These are phyloP conservation scores for Premnoplex brunnescens DNA, from an alignment of 2,797 vertebrate genomes.

Conservation along the genomic window DNA sequence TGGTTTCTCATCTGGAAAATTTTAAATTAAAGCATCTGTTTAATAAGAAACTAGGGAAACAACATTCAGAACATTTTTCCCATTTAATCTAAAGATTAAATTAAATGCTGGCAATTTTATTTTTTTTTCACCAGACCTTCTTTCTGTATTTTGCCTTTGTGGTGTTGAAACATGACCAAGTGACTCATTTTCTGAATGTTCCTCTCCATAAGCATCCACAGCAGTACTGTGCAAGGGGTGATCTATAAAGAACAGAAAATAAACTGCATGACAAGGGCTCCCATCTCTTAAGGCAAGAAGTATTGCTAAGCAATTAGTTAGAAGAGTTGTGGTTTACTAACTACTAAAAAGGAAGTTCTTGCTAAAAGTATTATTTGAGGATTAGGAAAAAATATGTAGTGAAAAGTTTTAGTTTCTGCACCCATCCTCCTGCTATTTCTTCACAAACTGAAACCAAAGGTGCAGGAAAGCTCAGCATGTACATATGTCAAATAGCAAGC, in stretches of 20 bases:
- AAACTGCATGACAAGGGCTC: neutral
- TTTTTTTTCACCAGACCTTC: conserved; percentile 11
- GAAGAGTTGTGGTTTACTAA: neutral
- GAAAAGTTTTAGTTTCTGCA: neutral
- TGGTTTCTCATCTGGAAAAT: neutral
- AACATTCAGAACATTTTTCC: neutral
- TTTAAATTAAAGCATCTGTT: neutral
- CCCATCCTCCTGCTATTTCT: neutral
- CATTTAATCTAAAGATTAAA: neutral
- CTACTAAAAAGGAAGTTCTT: neutral
- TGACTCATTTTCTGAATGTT: neutral
- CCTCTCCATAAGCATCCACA: conserved; percentile 63
- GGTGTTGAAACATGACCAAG: neutral
- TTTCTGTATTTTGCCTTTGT: neutral
- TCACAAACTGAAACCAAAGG: neutral
- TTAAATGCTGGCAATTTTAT: neutral
- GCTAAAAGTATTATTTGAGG: neutral
- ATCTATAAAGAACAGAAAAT: conserved; percentile 49
- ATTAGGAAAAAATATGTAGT: neutral
- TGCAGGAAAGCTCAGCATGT: neutral
- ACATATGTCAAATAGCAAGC: accelerated
- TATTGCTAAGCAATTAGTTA: neutral
- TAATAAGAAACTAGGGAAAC: neutral
- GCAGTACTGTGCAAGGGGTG: conserved; percentile 82
- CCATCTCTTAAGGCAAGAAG: neutral